Conservation (phyloP, 2,888 invertebrate species). For the Camptogramma bilineatum region DNA sequence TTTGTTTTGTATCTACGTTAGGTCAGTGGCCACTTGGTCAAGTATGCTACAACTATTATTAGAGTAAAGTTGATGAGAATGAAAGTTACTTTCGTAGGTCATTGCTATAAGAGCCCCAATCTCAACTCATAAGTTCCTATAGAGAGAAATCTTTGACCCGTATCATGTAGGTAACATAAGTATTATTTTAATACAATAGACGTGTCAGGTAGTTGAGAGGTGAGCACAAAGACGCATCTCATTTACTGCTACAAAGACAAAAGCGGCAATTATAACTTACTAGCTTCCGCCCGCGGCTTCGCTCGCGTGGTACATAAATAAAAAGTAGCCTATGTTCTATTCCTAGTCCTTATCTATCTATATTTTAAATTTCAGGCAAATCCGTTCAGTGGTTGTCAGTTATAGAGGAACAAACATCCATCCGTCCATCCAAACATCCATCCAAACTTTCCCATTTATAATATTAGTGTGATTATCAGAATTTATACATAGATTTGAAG, state of each 20-base stretch:
- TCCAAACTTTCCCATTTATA: too few species aligned
- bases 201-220: constrained; percentile 62
- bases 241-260: constrained; percentile 78
- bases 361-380: too few species aligned
- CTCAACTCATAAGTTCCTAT: constrained; percentile 22
- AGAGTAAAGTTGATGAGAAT: constrained; percentile 22
- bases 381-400: too few species aligned
- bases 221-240: constrained; percentile 70
- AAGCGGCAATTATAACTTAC: constrained; percentile 67
- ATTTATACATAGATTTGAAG: constrained; percentile 36
- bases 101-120: constrained; percentile 26
- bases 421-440: too few species aligned
- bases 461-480: too few species aligned
- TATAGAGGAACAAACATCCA: too few species aligned
- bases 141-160: constrained; percentile 52
- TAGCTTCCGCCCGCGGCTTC: too few species aligned
- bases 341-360: too few species aligned
- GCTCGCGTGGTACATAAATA: too few species aligned
- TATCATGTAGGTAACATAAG: constrained; percentile 52
- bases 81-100: constrained; percentile 22
- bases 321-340: too few species aligned
- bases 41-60: background rate
- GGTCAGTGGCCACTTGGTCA: background rate
- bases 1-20: background rate
- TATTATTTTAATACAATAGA: constrained; percentile 57